Conservation (phyloP, 2,797 vertebrate genomes). For the Coregonus suidteri region DNA sequence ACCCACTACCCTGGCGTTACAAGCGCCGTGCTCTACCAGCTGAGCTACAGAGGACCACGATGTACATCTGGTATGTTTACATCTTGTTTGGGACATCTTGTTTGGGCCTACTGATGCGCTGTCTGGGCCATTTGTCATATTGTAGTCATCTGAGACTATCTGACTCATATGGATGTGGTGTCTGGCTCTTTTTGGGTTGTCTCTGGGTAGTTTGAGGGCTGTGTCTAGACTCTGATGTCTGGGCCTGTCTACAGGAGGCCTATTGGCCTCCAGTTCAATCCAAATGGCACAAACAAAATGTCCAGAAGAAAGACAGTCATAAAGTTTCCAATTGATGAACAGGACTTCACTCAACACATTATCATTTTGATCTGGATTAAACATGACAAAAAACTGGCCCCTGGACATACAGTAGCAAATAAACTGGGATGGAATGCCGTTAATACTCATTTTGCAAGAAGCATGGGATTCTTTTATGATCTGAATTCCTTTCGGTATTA, state of each 20-base stretch:
- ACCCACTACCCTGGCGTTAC: too few relatives aligned
- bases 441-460: too few relatives aligned
- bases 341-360: too few relatives aligned
- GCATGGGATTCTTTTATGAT: neutral
- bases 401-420: neutral
- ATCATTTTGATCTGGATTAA: too few relatives aligned
- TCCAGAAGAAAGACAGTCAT: too few relatives aligned
- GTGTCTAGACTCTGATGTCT: conserved; percentile 28
- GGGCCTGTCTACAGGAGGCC: conserved; percentile 28
- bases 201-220: conserved; percentile 17
- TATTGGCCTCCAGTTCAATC: conserved; percentile 27
- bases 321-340: too few relatives aligned
- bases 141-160: conserved; percentile 38
- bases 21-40: too few relatives aligned
- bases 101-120: too few relatives aligned
- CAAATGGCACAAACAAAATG: too few relatives aligned
- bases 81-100: conserved; percentile 19
- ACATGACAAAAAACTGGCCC: too few relatives aligned
- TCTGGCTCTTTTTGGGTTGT: conserved; percentile 30
- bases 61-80: conserved; percentile 49
- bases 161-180: conserved; percentile 8
- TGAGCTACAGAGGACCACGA: neutral
- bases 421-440: neutral
- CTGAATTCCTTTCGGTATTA: neutral
- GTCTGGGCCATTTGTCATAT: neutral